Base-by-base conservation (phyloP, 2,797 vertebrate species). In the Darevskia mixta region DNA sequence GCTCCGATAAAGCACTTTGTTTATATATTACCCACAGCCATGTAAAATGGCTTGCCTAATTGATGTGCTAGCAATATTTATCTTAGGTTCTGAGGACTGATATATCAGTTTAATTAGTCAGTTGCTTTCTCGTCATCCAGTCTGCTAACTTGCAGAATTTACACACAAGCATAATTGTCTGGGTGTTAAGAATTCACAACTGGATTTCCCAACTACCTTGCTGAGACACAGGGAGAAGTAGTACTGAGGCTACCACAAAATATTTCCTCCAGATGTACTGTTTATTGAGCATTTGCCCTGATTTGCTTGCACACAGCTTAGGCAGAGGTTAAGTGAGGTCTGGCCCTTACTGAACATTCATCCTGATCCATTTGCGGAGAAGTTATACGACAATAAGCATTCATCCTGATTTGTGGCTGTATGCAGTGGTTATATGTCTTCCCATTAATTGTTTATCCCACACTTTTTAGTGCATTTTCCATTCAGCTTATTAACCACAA, bases 1-100 rank as follows among this genome's bases (percentile, higher is more conserved):
- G 84, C 86, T 95, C 71, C 96, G 97, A 97, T 97, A 97, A 96
- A 96, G 87, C 79, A 76, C 90, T 94, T 83, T 96, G 96, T 97
- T 97, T 97, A 97, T 95, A 94, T 86, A 86, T 94, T 94, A 91
- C 82, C 91, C 90, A 72, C 78, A 93, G 95, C 91, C 93, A 93
- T 29, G 29, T 88, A 93, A 94, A 95, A 91, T 92, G 87, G 86
- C 88, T 95, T 93, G 89, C 81, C 89, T 89, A 89, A 90, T 69
- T 75, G 79, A 90, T 88, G 87, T 79, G 80, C 90, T 90, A 17
- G 86, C 88, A 93, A 87, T 88, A 89, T 91, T 92, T 89, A 88
- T 89, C 83, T 88, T 93, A 86, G 20, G 0, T 43, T 86, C 78
- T 38, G 88, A 87, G 71, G 35, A 92, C 41, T 35, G 18, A 41